Evolutionary conservation across 2,888 invertebrate species (phyloP), one percentile per base, ranked within the genome.

Genomic region (Drosophila tripunctata): DNA sequence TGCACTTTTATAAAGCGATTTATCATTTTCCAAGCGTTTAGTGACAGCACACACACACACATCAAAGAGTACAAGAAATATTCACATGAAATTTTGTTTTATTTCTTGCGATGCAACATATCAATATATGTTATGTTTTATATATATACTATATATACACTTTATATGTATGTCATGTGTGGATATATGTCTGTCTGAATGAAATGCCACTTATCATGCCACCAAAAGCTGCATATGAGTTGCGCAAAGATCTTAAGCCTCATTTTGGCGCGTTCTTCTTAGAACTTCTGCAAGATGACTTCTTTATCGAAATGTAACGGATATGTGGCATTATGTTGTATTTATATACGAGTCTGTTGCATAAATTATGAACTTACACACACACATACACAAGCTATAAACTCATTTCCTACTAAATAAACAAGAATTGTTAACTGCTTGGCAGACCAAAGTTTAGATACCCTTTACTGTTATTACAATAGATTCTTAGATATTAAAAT

Each of bases 1-100:
- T 87, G 88, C 88, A 88, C 88, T 89, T 86, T 88, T 88, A 86
- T 88, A 88, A 88, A 87, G 68, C 75, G 75, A 88, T 88, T 89
- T 78, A 88, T 88, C 88, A 88, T 87, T 74, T 76, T 74, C 44
- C 67, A 68, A 80, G 78, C 78, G 77, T 87, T 86, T 87, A 87
- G 63, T 84, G 88, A 84, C 84, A 84, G 84, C 70, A 52, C 66
- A 67, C 79, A 52, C 67, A 63, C 78, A 61, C 55, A 68, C 31
- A 60, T 31, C 68, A 41, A 57, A 17, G 48, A 36, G 17, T 36
- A 36, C 48, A 24, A 52, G 15, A 44, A 1, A 70, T 14, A 35
- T 8, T 35, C 1, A 66, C 21, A 36, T 48, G 44, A 38, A 52
- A 24, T 61, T 57, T 69, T 48, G 30, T 63, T 69, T 54, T 62